These are phyloP conservation scores for Metallyticus violacea DNA, from an alignment of 2,888 invertebrate species.

Conservation along the genomic window DNA sequence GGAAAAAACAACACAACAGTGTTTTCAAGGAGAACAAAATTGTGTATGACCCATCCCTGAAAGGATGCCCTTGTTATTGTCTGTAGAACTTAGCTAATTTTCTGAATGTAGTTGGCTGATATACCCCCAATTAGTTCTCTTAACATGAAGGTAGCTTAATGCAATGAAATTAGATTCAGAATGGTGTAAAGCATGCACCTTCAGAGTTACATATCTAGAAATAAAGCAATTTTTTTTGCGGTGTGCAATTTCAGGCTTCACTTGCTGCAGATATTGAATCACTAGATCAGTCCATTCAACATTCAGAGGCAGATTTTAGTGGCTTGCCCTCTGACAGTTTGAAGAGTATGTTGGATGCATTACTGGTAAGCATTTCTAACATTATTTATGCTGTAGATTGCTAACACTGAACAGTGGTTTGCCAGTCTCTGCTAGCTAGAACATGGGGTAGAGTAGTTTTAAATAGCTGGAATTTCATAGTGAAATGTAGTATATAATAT, in stretches of 20 bases:
- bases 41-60: neutral
- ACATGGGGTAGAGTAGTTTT: too few relatives aligned
- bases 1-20: too few relatives aligned
- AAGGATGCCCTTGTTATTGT: neutral
- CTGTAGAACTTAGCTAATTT: neutral
- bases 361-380: slow-evolving; percentile 66
- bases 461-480: too few relatives aligned
- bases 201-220: slow-evolving; percentile 37
- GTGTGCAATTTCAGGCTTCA: slow-evolving; percentile 42
- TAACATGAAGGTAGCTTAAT: too few relatives aligned
- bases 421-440: too few relatives aligned
- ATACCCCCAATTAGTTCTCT: slow-evolving; percentile 14
- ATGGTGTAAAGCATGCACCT: neutral
- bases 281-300: slow-evolving; percentile 64
- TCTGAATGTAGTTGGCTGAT: neutral
- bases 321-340: slow-evolving; percentile 69
- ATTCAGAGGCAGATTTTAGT: slow-evolving; percentile 64
- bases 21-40: too few relatives aligned
- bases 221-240: neutral
- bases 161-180: neutral
- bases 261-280: slow-evolving; percentile 60
- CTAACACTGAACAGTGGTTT: too few relatives aligned
- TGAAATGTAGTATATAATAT: too few relatives aligned
- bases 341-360: slow-evolving; percentile 66
- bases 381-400: too few relatives aligned